Evolutionary conservation across 2,888 invertebrate genomes (phyloP), one percentile per base, ranked within the genome.

Genomic region (Schizaphis graminum): DNA sequence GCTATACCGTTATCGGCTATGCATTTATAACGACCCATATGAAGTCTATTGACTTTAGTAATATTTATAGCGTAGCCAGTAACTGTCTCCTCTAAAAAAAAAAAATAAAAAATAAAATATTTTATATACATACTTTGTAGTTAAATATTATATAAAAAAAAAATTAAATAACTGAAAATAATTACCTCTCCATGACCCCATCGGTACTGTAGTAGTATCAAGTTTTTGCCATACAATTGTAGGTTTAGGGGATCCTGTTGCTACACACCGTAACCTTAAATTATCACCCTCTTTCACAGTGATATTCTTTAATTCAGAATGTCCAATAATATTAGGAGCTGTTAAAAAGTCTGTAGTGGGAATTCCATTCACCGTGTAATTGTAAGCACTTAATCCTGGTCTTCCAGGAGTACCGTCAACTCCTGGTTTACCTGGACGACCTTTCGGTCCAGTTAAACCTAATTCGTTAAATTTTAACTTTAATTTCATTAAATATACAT

Each of bases 1-100:
- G 98, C 97, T 95, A 99, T 97, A 3, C 98, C 98, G 96, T 99
- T 99, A 96, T 97, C 97, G 49, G 98, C 98, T 10, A 97, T 96
- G 95, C 98, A 98, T 94, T 97, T 97, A 95, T 98, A 98, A 92
- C 97, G 97, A 93, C 98, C 98, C 96, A 97, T 98, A 95, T 98
- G 98, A 95, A 97, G 97, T 91, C 98, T 96, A 95, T 97, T 97
- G 77, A 98, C 97, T 95, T 96, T 97, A 1, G 97, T 98, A 95
- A 98, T 97, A 96, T 97, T 98, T 95, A 98, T 96, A n/a, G 97
- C 97, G 94, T 97, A 97, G 0, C 98, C 98, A 92, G 97, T 97
- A 1, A 98, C 97, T 77, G 98, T 97, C 26, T 97, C 97, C 95
- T 97, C 98, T 97, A 96, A 77, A n/a, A n/a, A n/a, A n/a, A n/a